A percentile compares a stretch with the other conserved stretches of the same genome.
Evolutionary conservation across 2,888 invertebrate genomes (phyloP).

Genomic region (Gymnocheta viridis): DNA sequence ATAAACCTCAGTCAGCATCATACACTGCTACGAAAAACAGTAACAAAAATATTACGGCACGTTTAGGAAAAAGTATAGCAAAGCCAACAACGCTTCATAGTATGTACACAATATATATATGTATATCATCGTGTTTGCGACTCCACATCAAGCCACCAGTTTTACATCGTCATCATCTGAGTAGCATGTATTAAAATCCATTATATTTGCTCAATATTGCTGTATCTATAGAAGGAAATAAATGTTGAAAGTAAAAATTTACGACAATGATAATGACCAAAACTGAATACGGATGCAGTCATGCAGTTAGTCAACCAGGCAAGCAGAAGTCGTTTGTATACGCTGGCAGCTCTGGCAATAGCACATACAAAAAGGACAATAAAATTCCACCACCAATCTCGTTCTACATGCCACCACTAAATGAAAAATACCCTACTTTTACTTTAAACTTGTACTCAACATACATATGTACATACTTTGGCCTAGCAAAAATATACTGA

Average conservation of each 20-base stretch:
- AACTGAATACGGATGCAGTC: constrained; percentile 50
- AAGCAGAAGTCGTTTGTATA: constrained; percentile 26
- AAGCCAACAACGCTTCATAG: not conserved
- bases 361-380: constrained; percentile 43
- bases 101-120: not conserved
- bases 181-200: constrained; percentile 58
- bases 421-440: constrained; percentile 56
- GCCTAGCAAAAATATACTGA: not conserved
- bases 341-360: constrained; percentile 41
- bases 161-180: constrained; percentile 12
- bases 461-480: constrained; percentile 4
- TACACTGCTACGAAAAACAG: constrained; percentile 12
- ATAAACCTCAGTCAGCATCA: constrained; percentile 49
- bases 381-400: constrained; percentile 64
- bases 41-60: constrained; percentile 13
- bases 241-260: constrained; percentile 68
- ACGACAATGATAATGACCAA: constrained; percentile 72
- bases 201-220: constrained; percentile 57
- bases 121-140: constrained; percentile 9
- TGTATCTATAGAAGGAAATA: constrained; percentile 44
- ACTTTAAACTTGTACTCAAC: constrained; percentile 32
- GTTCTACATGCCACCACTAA: constrained; percentile 24
- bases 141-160: constrained; percentile 25
- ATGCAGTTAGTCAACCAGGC: constrained; percentile 17
- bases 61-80: constrained; percentile 17